Evolutionary conservation across 2,797 vertebrate genomes (phyloP), one percentile per base, ranked within the genome.

Genomic region (Carduelis carduelis): DNA sequence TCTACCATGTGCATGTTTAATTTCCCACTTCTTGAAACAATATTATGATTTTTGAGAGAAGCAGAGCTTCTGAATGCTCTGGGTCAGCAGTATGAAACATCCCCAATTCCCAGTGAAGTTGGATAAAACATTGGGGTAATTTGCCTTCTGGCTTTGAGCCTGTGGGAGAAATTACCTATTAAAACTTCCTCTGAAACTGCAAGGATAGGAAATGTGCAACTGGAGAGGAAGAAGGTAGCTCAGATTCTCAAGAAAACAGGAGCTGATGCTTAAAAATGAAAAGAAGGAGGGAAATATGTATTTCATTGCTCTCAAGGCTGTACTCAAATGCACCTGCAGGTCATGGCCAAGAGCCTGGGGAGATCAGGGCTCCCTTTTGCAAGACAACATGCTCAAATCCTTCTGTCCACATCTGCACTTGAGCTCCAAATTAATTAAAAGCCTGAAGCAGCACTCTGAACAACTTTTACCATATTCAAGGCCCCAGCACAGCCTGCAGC

Each of bases 101-200:
- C 82, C 78, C 49, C 68, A 80, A 11, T 60, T 87, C 76, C 89
- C 52, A 70, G 26, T 20, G 56, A 77, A 74, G 84, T 0, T 68
- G 64, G 75, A 87, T 87, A 60, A 85, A 89, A 88, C 76, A 80
- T 34, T 53, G 21, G 84, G 71, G 75, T 87, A 85, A 91, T 96
- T 70, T 91, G 87, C 87, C 24, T 94, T 53, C 79, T 93, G 79
- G 84, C 75, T 89, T 89, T 27, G 64, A 87, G 91, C 89, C 82
- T 91, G 32, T 35, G 64, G 82, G 64, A 96, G 60, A 93, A 93
- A 95, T 83, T 71, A 86, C 50, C 65, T 78, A 76, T 63, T 81
- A 90, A 84, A 90, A 68, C 43, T 82, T 82, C 35, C 87, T 70
- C 86, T 90, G 83, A 83, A 95, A 86, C 69, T 49, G 88, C 70